phyloP scores from a whole-genome alignment of 1,140 invertebrate species.

The Drosophila auraria region DNA sequence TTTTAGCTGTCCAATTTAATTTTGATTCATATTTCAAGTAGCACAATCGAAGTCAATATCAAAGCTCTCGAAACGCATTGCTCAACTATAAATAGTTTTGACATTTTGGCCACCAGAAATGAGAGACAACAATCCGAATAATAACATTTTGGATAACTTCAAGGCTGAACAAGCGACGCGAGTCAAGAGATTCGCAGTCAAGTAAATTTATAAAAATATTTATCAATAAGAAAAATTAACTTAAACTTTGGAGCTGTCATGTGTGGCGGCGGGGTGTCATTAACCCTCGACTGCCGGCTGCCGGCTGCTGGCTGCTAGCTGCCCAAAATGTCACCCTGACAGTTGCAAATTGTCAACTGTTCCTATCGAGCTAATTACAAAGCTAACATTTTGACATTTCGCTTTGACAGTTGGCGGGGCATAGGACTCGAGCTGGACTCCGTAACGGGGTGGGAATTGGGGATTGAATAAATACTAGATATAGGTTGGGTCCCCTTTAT shows the following conservation, averaged over 20 bases:
- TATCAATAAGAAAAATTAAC: conserved; percentile 61
- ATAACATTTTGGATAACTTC: conserved; percentile 40
- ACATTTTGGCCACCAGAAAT: conserved; percentile 45
- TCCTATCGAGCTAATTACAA: conserved; percentile 57
- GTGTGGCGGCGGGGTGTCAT: conserved; percentile 33
- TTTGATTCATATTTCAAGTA: conserved; percentile 48
- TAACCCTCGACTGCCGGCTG: conserved; percentile 30
- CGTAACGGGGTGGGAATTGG: conserved; percentile 14
- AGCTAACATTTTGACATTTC: conserved; percentile 64
- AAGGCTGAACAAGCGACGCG: conserved; percentile 31
- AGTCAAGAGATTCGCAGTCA: conserved; percentile 11
- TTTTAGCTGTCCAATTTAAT: conserved; percentile 18
- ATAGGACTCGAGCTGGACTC: conserved; percentile 15
- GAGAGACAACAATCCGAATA: conserved; percentile 22
- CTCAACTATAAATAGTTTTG: conserved; percentile 46
- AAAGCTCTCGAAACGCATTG: conserved; percentile 33
- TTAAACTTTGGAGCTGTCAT: conserved; percentile 58
- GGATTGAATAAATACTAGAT: conserved; percentile 28
- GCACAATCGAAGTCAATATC: conserved; percentile 39
- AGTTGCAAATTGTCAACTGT: conserved; percentile 64
- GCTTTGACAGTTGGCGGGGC: conserved; percentile 40
- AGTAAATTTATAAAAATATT: conserved; percentile 43
- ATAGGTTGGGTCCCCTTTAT: conserved; percentile 35
- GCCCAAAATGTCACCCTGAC: conserved; percentile 56
- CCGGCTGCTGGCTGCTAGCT: conserved; percentile 5